Conservation (phyloP, 2,113 vertebrate species). For the Micronycteris hirsuta region DNA sequence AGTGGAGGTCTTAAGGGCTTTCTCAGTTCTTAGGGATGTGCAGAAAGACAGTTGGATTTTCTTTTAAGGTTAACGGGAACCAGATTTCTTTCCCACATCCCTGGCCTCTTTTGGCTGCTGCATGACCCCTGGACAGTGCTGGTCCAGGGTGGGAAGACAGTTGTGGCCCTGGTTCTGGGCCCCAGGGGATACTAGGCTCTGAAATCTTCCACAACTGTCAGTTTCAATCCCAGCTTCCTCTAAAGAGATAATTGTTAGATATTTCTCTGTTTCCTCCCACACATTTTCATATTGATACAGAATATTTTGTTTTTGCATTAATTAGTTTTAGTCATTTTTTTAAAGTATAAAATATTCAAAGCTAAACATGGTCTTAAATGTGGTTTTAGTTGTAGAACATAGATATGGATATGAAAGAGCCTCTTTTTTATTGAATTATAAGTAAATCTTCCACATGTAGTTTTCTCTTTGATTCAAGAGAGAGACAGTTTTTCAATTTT, state of each 20-base stretch:
- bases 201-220: neutral
- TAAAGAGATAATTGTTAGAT: neutral
- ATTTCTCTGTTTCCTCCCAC: neutral
- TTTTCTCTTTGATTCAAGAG: neutral
- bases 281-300: neutral
- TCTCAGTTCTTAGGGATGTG: neutral
- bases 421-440: neutral
- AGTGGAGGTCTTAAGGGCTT: neutral
- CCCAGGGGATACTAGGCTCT: neutral
- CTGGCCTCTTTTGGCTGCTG: neutral
- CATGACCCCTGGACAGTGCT: neutral
- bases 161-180: neutral
- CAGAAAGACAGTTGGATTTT: neutral
- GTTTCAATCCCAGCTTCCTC: neutral
- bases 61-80: neutral
- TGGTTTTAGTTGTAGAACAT: neutral
- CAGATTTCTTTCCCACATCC: neutral
- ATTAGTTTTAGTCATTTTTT: neutral
- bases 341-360: neutral
- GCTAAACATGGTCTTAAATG: neutral
- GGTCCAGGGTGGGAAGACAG: neutral
- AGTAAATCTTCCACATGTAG: neutral
- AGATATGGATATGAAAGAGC: neutral
- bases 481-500: neutral
- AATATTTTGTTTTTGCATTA: neutral